phyloP scores from a whole-genome alignment of 2,797 vertebrate species.

The Natrix natrix region DNA sequence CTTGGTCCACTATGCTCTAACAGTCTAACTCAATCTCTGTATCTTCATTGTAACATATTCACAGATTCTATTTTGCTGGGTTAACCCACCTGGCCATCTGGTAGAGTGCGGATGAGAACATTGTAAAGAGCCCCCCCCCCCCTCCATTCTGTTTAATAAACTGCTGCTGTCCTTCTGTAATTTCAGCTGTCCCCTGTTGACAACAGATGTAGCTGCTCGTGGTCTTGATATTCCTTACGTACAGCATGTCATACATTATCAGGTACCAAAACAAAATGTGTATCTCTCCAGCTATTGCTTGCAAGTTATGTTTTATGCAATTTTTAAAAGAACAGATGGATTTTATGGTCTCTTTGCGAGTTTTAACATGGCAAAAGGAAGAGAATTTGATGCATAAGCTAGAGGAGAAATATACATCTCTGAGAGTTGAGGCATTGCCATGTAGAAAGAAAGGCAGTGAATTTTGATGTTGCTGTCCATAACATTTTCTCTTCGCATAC shows the following conservation, averaged over 20 bases:
- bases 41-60: background rate
- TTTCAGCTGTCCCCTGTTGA: constrained; percentile 88
- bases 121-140: background rate
- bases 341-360: background rate
- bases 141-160: constrained; percentile 30
- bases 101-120: background rate
- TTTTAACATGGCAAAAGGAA: background rate
- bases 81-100: background rate
- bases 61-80: background rate
- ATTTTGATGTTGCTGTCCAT: background rate
- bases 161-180: constrained; percentile 26
- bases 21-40: background rate
- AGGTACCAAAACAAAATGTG: constrained; percentile 73
- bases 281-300: background rate
- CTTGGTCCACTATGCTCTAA: background rate
- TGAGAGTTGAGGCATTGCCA: background rate
- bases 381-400: background rate
- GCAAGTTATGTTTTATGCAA: background rate
- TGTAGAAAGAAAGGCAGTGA: background rate
- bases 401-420: background rate
- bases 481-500: background rate
- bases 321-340: background rate
- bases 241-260: constrained; percentile 96
- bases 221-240: constrained; percentile 95
- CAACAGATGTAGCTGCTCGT: constrained; percentile 95